Evolutionary conservation across 2,797 vertebrate genomes (phyloP), one percentile per base, ranked within the genome.

Genomic region (Aphelocoma californica): DNA sequence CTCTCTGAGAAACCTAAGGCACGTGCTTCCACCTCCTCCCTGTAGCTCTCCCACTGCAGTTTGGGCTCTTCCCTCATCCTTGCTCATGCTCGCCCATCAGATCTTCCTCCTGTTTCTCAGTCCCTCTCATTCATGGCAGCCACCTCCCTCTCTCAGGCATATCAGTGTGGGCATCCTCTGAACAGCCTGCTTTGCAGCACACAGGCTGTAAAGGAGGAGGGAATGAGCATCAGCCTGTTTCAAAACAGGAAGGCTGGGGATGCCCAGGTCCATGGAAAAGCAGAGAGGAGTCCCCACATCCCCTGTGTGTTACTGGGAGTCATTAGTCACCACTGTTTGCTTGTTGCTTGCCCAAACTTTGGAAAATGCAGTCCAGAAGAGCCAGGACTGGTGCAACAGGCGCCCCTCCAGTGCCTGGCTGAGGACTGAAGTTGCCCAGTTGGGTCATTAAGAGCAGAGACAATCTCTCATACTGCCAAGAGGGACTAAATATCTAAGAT

Each of bases 311-410:
- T 60, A 45, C 36, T 20, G 34, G 29, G 47, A 66, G 8, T 45
- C 4, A 4, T 88, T 72, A 36, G n/a, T 62, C 36, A 34, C 9
- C 29, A 53, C 21, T 0, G 0, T 64, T 77, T 81, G 9, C 60
- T 80, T 72, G 19, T 65, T 4, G 1, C 54, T n/a, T 58, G 12
- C 38, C 21, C 32, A 50, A 65, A 15, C 45, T 84, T 90, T 90
- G 78, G 66, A 47, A 82, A 82, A 67, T 2, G 7, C 36, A 21
- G 23, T 19, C 53, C 60, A 12, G 29, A 72, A 47, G 70, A 78
- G 45, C 11, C 61, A 32, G 36, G n/a, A 38, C 3, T 72, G 44
- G 62, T 75, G 44, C 44, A 89, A 70, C 44, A 67, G 36, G 44
- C 29, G 58, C 18, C 31, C 36, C 16, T 4, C 9, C 45, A 21